Evolutionary conservation across 2,113 vertebrate genomes (phyloP).

Genomic region (Prolemur simus): DNA sequence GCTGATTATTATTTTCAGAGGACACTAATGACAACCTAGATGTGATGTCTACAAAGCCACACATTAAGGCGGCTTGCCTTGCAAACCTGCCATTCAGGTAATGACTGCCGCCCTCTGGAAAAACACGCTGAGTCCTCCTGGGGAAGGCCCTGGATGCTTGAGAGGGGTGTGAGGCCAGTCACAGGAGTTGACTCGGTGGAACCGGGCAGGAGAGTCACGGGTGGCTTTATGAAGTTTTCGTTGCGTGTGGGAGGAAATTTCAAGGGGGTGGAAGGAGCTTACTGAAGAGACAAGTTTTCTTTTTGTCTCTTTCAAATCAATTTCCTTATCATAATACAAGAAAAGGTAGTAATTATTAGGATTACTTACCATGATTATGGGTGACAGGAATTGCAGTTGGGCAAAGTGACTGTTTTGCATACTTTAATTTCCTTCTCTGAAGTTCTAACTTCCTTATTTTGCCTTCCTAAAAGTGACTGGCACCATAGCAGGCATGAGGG

Average conservation of each 20-base stretch:
- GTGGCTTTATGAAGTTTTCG: not conserved
- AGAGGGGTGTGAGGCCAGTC: not conserved
- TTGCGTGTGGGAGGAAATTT: conserved; percentile 17
- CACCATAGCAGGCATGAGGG: not conserved
- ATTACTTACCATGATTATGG: not conserved
- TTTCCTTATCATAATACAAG: conserved; percentile 7
- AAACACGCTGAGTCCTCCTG: conserved; percentile 46
- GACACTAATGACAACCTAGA: conserved; percentile 59
- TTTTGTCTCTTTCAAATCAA: not conserved
- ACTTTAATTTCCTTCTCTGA: conserved; percentile 55
- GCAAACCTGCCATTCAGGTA: conserved; percentile 71
- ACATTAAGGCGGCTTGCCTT: conserved; percentile 29
- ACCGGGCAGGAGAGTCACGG: not conserved
- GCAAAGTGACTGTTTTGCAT: not conserved
- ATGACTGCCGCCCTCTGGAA: not conserved
- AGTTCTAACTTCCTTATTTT: conserved; percentile 22
- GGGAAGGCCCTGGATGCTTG: not conserved
- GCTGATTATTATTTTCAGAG: conserved; percentile 68
- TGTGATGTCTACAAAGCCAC: not conserved
- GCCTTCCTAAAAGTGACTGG: not conserved
- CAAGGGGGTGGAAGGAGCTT: not conserved
- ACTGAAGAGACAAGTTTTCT: not conserved
- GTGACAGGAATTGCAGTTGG: not conserved
- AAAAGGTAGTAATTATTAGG: conserved; percentile 33
- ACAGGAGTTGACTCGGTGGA: not conserved